phyloP scores from a whole-genome alignment of 1,140 invertebrate species.

The Lepidurus arcticus region DNA sequence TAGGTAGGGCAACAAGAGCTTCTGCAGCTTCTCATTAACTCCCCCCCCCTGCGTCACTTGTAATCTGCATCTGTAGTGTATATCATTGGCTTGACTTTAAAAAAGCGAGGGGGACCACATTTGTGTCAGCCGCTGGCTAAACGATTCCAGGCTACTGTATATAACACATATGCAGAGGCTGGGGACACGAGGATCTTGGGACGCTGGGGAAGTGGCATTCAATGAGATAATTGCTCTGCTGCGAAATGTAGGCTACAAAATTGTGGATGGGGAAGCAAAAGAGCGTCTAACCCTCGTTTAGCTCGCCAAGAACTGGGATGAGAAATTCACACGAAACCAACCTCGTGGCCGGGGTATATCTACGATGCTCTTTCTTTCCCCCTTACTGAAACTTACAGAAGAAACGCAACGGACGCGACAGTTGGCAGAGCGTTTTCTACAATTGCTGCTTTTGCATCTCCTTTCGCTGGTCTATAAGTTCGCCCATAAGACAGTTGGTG shows the following conservation, averaged over 20 bases:
- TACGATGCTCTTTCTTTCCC: not conserved
- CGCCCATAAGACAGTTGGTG: not conserved
- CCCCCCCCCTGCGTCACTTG: not conserved
- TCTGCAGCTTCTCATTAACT: conserved; percentile 11
- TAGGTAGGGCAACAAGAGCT: not conserved
- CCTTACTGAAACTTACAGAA: not conserved
- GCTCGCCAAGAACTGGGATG: not conserved
- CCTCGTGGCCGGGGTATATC: no score
- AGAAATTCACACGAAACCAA: conserved; percentile 4
- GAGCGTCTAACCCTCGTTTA: not conserved
- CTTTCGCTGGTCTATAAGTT: not conserved
- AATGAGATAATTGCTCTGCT: conserved; percentile 15
- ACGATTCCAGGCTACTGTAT: not conserved
- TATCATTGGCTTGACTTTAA: conserved; percentile 5
- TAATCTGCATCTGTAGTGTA: not conserved
- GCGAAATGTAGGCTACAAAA: not conserved
- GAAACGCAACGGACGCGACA: not conserved
- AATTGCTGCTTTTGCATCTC: not conserved
- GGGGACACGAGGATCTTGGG: not conserved
- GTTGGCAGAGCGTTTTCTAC: not conserved
- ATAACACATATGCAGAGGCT: not conserved
- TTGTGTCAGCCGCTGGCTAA: not conserved
- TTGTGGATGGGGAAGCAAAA: not conserved
- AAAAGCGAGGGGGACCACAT: not conserved
- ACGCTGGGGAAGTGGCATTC: not conserved